These are phyloP conservation scores for Caenorhabditis afra DNA, from an alignment of 2,888 invertebrate genomes.

Conservation along the genomic window DNA sequence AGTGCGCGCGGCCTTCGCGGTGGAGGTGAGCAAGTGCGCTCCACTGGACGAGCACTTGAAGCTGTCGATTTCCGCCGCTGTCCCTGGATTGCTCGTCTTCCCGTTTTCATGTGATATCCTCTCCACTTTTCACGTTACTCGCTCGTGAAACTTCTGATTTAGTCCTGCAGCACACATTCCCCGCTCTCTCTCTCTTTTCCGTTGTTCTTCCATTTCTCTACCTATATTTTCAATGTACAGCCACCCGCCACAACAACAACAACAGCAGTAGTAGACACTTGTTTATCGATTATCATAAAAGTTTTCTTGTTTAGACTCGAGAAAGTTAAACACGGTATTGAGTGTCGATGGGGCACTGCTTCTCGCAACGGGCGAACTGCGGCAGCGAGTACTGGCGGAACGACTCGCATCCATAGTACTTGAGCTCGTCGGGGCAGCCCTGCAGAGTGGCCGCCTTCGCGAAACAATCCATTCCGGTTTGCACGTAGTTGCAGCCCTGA, in stretches of 20 bases:
- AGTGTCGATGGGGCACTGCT: constrained; percentile 38
- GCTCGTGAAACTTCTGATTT: constrained; percentile 37
- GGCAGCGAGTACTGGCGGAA: constrained; percentile 63
- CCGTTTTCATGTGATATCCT: constrained; percentile 48
- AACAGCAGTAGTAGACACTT: neutral
- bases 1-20: too few species aligned
- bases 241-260: neutral
- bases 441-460: constrained; percentile 37
- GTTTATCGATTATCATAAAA: constrained; percentile 35
- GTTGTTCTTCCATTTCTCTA: constrained; percentile 4
- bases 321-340: constrained; percentile 14
- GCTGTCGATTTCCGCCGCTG: too few species aligned
- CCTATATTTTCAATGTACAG: constrained; percentile 40
- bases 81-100: neutral
- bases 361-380: constrained; percentile 44
- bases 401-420: constrained; percentile 68
- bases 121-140: constrained; percentile 19
- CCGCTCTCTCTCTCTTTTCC: too few species aligned
- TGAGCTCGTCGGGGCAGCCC: constrained; percentile 57
- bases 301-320: too few species aligned
- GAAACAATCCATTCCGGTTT: constrained; percentile 63
- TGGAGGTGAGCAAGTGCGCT: too few species aligned
- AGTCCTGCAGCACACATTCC: constrained; percentile 36
- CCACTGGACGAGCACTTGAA: too few species aligned
- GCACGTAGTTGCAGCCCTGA: constrained; percentile 61